Evolutionary conservation across 2,113 vertebrate genomes (phyloP), one percentile per base, ranked within the genome.

Genomic region (Anoplopoma fimbria): DNA sequence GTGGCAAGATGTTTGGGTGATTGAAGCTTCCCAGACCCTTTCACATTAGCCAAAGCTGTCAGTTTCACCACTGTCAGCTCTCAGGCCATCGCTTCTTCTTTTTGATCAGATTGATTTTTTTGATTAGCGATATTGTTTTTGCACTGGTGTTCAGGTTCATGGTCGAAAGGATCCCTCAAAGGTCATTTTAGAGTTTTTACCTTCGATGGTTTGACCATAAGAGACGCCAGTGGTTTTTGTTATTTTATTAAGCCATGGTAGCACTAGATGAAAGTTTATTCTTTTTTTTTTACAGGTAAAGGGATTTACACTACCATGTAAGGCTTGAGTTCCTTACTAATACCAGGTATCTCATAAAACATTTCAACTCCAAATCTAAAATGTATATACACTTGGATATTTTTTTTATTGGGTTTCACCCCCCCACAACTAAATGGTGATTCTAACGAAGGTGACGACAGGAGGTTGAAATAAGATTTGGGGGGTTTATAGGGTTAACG

Each of bases 1-100:
- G 64, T 71, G 77, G 79, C 92, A 90, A 94, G 93, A 92, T 75
- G 87, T 90, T 79, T 93, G 91, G 84, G 87, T 94, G 90, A 92
- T 86, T 87, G 87, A 89, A 64, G 78, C 81, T 73, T 87, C 77
- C 38, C 55, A 36, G 79, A 69, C 47, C 79, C 75, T 77, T 90
- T 87, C 79, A 88, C 84, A 84, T 88, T 42, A 79, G 83, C 70
- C 80, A 76, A 47, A 85, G 83, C 84, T 91, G 87, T 90, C 91
- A 91, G 36, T 14, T 81, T 83, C 81, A 55, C 82, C 79, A 83
- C 47, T 57, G 83, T 90, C 86, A 91, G 64, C 74, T 79, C 62
- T 77, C 61, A 34, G 71, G 80, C 27, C 75, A 75, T 42, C 34
- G 13, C 19, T 15, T 57, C 34, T 27, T 57, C 8, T 77, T 36